These are phyloP conservation scores for Amazona guildingii DNA, from an alignment of 2,113 vertebrate species.

Conservation along the genomic window DNA sequence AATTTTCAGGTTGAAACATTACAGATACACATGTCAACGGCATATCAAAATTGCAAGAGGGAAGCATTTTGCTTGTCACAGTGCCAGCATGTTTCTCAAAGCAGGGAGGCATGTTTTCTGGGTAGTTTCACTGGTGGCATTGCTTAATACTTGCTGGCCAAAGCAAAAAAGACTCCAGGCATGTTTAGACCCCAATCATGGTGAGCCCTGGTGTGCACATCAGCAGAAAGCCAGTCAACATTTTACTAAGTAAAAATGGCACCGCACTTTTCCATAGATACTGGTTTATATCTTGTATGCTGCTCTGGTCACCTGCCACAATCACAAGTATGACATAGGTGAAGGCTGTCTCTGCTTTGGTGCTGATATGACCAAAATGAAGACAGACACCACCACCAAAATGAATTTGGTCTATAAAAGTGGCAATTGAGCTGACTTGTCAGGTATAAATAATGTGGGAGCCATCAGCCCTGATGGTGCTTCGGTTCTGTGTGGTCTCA, in stretches of 20 bases:
- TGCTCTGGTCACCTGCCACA: neutral
- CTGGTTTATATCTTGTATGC: too few species aligned
- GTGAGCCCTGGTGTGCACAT: accelerated
- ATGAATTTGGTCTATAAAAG: neutral
- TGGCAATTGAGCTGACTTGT: neutral
- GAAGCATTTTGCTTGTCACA: neutral
- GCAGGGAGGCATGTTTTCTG: neutral
- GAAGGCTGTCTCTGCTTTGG: neutral
- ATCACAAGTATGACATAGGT: neutral
- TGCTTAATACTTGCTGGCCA: accelerated
- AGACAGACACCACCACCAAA: neutral
- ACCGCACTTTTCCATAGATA: neutral
- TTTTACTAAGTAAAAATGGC: neutral
- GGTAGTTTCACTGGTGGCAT: neutral
- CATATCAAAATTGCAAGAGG: neutral
- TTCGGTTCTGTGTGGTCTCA: neutral
- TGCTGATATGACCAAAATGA: neutral
- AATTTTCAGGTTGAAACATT: neutral
- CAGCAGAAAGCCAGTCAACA: neutral
- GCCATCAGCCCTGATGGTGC: neutral
- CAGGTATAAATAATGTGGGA: neutral
- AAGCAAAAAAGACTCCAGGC: neutral
- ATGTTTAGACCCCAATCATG: neutral
- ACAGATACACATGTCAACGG: neutral
- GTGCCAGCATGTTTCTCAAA: neutral